Evolutionary conservation across 2,888 invertebrate species (phyloP).

Genomic region (Enchytraeus crypticus): DNA sequence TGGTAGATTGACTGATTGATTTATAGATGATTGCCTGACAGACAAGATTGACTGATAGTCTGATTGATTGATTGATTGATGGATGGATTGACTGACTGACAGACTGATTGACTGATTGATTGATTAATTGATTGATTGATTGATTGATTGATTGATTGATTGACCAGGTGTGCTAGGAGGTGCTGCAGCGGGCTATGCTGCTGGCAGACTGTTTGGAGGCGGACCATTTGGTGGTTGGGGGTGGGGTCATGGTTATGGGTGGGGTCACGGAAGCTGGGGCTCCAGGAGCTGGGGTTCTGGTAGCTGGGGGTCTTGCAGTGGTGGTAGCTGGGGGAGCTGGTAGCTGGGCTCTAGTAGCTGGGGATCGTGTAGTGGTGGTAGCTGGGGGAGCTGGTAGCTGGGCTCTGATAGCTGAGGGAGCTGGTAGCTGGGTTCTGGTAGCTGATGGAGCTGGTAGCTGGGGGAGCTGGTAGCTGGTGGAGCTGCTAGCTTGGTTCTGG

Average conservation of each 20-base stretch:
- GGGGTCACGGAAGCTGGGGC: conserved; percentile 14
- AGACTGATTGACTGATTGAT: neutral
- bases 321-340: conserved; percentile 11
- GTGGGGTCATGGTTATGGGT: conserved; percentile 10
- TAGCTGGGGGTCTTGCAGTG: conserved; percentile 16
- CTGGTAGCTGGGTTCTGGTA: no score
- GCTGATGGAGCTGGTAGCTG: no score
- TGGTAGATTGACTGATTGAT: no score
- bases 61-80: neutral
- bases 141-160: neutral
- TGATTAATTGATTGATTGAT: neutral
- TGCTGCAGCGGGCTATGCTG: conserved; percentile 18
- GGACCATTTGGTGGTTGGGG: conserved; percentile 7
- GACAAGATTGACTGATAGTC: neutral
- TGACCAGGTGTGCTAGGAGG: conserved; percentile 18
- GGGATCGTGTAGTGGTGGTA: conserved; percentile 8
- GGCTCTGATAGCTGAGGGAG: conserved; percentile 11
- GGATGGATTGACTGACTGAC: neutral
- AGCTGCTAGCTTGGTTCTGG: no score
- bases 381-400: conserved; percentile 12
- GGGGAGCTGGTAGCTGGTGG: no score
- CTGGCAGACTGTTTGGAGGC: conserved; percentile 18
- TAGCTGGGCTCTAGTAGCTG: conserved; percentile 2
- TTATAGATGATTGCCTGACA: no score
- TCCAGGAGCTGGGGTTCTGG: conserved; percentile 11